These are phyloP conservation scores for Corapipo altera DNA, from an alignment of 2,113 vertebrate species.

Conservation along the genomic window DNA sequence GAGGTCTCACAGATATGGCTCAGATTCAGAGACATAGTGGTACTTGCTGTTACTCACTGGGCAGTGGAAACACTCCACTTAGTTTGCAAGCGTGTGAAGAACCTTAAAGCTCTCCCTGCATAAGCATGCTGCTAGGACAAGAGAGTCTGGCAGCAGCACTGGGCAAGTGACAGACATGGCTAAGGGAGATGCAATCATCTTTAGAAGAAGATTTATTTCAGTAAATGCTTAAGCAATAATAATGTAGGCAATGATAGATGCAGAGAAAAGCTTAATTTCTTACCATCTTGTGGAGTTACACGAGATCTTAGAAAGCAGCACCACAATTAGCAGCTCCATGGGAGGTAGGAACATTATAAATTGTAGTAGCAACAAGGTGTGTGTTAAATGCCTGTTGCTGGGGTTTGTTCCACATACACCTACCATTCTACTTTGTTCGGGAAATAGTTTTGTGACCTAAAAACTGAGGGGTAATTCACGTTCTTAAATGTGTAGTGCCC, in stretches of 20 bases:
- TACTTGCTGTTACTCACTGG: background rate
- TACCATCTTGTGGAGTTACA: background rate
- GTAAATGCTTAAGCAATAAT: background rate
- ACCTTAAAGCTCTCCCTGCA: background rate
- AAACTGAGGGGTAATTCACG: background rate
- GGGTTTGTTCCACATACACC: background rate
- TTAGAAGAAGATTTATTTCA: background rate
- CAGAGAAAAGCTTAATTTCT: background rate
- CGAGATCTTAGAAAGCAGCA: background rate
- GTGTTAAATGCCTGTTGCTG: background rate
- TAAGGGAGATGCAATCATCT: background rate
- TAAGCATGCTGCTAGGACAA: background rate
- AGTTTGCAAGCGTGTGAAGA: background rate
- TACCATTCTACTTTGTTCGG: background rate
- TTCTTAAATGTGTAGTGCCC: background rate
- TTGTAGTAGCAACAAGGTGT: background rate
- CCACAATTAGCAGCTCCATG: background rate
- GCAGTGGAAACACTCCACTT: background rate
- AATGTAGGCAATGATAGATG: background rate
- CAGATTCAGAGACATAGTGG: background rate
- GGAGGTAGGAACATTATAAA: background rate
- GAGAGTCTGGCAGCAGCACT: background rate
- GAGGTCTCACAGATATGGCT: background rate
- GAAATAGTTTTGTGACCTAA: background rate
- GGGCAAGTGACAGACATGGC: background rate